Conservation (phyloP, 2,113 vertebrate genomes). For the Pithys albifrons region DNA sequence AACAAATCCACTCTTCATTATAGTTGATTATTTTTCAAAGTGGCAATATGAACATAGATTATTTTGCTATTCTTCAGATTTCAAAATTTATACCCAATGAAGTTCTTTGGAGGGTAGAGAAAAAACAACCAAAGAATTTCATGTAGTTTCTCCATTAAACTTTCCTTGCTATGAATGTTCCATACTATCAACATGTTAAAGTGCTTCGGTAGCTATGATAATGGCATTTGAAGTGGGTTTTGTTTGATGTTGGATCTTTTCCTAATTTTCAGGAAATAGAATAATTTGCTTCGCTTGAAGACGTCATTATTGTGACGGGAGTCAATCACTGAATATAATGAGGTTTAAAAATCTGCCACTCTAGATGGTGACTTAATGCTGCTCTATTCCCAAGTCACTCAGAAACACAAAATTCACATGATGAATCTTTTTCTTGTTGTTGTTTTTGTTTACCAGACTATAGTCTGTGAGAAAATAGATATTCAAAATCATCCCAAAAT, state of each 20-base stretch:
- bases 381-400: background rate
- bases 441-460: background rate
- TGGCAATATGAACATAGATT: background rate
- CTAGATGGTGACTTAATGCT: background rate
- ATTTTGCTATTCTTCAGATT: background rate
- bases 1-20: background rate
- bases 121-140: background rate
- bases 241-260: rapidly evolving
- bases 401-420: background rate
- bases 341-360: background rate
- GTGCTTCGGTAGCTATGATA: background rate
- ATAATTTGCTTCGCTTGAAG: background rate
- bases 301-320: background rate
- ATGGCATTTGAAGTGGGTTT: background rate
- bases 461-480: background rate
- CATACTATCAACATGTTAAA: background rate
- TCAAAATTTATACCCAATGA: background rate
- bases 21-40: background rate
- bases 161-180: background rate
- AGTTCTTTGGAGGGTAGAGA: background rate
- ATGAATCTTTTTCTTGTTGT: background rate
- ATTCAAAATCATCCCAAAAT: background rate
- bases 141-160: background rate
- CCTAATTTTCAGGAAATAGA: background rate
- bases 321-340: background rate